phyloP scores from a whole-genome alignment of 2,113 vertebrate species.

The Lycaon pictus region DNA sequence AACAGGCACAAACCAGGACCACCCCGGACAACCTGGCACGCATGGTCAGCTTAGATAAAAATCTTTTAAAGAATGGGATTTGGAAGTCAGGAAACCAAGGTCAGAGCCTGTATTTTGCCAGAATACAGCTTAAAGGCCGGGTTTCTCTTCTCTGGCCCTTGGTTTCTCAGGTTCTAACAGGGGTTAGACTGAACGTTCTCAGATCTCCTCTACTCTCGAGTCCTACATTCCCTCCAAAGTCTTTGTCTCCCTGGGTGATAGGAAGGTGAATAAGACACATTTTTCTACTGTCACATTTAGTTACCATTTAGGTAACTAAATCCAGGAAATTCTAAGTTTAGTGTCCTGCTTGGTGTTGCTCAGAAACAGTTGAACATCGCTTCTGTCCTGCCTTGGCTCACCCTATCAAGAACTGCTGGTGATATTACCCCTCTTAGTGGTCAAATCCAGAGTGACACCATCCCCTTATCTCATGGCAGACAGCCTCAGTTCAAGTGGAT shows the following conservation, averaged over 20 bases:
- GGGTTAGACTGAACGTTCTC: not conserved
- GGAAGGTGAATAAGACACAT: not conserved
- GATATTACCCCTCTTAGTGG: not conserved
- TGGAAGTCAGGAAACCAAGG: not conserved
- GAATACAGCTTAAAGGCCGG: not conserved
- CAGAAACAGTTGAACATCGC: not conserved
- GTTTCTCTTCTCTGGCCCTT: not conserved
- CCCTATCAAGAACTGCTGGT: not conserved
- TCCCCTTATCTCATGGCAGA: not conserved
- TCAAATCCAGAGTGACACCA: not conserved
- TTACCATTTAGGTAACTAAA: not conserved
- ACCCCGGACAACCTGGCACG: not conserved
- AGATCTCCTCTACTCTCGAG: not conserved
- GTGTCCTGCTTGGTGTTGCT: not conserved
- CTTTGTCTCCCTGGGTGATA: not conserved
- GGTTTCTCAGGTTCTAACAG: not conserved
- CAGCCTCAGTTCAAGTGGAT: not conserved
- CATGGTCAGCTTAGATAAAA: not conserved
- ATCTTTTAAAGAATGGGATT: not conserved
- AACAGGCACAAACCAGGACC: not conserved
- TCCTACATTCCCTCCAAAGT: not conserved
- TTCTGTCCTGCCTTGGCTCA: not conserved
- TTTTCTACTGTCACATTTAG: not conserved
- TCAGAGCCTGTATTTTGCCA: not conserved
- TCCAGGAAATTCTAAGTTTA: not conserved